A percentile compares a stretch with the other conserved stretches of the same genome.
phyloP scores from a whole-genome alignment of 2,888 invertebrate species.

The Lasioglossum malachurum region DNA sequence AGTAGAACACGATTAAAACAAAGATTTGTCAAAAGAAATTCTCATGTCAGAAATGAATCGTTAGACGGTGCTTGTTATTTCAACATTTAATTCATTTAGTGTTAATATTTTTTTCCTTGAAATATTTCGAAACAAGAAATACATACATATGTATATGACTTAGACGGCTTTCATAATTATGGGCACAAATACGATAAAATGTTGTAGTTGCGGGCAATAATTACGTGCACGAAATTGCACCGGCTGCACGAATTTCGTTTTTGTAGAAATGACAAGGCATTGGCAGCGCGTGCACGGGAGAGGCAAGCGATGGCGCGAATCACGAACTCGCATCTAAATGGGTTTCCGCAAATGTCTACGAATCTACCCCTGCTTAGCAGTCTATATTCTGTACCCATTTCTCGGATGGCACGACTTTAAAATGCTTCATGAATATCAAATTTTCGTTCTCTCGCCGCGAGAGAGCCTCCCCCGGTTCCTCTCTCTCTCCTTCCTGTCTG shows the following conservation, averaged over 20 bases:
- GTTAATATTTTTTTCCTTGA: too few species aligned
- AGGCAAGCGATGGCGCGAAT: slow-evolving; percentile 61
- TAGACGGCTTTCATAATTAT: too few species aligned
- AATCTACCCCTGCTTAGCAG: slow-evolving; percentile 64
- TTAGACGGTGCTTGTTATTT: too few species aligned
- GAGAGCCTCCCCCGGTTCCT: slow-evolving; percentile 36
- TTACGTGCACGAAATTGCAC: neutral
- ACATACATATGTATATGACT: too few species aligned
- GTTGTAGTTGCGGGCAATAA: neutral
- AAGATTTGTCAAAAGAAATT: too few species aligned
- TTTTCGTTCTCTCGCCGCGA: slow-evolving; percentile 68
- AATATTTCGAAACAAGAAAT: too few species aligned
- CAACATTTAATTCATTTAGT: too few species aligned
- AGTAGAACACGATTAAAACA: too few species aligned
- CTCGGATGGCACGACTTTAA: slow-evolving; percentile 74
- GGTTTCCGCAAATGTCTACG: slow-evolving; percentile 72
- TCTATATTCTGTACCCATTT: slow-evolving; percentile 68
- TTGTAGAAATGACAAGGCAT: slow-evolving; percentile 2
- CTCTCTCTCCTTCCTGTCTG: slow-evolving; percentile 31
- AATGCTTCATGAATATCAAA: slow-evolving; percentile 80
- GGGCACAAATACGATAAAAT: neutral
- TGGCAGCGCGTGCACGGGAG: neutral
- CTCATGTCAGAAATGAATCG: too few species aligned
- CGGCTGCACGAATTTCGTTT: neutral
- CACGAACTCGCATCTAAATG: slow-evolving; percentile 76